phyloP scores from a whole-genome alignment of 1,140 invertebrate species.

The Drosophila baimaii region DNA sequence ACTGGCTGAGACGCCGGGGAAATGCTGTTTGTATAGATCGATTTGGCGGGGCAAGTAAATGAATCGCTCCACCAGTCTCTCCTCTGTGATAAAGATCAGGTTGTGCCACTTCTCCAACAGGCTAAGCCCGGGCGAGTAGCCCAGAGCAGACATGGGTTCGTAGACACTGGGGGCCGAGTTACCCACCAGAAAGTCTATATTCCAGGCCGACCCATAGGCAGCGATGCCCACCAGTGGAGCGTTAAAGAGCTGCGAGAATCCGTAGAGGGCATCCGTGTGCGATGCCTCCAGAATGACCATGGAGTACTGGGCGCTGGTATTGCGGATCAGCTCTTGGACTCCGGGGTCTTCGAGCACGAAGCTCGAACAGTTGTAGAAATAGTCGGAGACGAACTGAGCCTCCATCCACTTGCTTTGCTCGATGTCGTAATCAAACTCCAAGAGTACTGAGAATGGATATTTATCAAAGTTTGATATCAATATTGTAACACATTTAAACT shows the following conservation, averaged over 20 bases:
- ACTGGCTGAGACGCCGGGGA: conserved; percentile 24
- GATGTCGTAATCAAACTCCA: not conserved
- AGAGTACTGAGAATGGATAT: conserved; percentile 8
- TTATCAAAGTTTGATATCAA: not conserved
- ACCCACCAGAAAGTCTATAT: conserved; percentile 65
- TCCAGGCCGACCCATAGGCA: conserved; percentile 60
- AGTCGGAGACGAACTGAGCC: conserved; percentile 26
- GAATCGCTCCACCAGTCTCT: conserved; percentile 49
- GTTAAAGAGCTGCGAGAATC: conserved; percentile 67
- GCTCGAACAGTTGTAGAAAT: conserved; percentile 45
- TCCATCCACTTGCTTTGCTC: conserved; percentile 45
- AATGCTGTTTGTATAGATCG: conserved; percentile 69
- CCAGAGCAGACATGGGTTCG: conserved; percentile 69
- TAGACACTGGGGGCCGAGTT: conserved; percentile 77
- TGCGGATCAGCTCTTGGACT: conserved; percentile 56
- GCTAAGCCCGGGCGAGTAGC: conserved; percentile 70
- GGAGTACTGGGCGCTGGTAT: conserved; percentile 52
- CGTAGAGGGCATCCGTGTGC: conserved; percentile 63
- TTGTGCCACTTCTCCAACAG: conserved; percentile 84
- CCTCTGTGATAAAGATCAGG: conserved; percentile 61
- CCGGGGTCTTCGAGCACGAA: conserved; percentile 39
- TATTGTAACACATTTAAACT: not conserved
- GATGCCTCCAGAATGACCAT: conserved; percentile 69
- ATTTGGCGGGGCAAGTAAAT: conserved; percentile 66
- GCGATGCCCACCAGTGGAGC: conserved; percentile 66